Evolutionary conservation across 2,888 invertebrate species (phyloP).

Genomic region (Alentia gelatinosa): DNA sequence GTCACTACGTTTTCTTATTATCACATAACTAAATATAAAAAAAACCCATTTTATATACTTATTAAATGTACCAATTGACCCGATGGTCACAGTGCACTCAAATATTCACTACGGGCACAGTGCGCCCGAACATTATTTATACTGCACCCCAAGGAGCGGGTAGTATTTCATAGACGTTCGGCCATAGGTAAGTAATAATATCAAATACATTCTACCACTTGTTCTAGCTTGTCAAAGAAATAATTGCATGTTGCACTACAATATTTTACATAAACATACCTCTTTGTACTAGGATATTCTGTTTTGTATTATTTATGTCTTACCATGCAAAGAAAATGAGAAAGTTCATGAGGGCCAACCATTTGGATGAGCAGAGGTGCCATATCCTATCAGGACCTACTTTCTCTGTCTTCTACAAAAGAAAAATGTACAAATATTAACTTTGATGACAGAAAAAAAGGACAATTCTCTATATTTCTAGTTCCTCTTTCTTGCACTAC

Average conservation of each 20-base stretch:
- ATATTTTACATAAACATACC: not conserved
- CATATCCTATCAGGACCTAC: not conserved
- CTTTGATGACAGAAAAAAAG: too few relatives aligned
- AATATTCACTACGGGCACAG: too few relatives aligned
- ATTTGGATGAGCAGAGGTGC: not conserved
- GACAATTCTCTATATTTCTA: too few relatives aligned
- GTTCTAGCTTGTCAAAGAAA: not conserved
- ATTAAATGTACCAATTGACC: too few relatives aligned
- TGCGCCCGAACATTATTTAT: not conserved
- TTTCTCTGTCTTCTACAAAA: not conserved
- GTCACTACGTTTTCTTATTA: too few relatives aligned
- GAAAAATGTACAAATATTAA: not conserved
- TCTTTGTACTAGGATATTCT: not conserved
- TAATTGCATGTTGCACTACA: not conserved
- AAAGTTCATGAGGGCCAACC: not conserved
- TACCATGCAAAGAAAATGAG: not conserved
- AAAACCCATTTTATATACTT: too few relatives aligned
- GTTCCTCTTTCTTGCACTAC: too few relatives aligned
- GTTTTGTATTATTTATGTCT: not conserved
- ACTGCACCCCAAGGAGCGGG: not conserved
- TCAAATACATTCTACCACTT: not conserved
- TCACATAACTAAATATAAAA: too few relatives aligned
- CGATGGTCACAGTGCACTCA: too few relatives aligned
- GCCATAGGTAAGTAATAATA: not conserved
- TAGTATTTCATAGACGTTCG: not conserved